These are phyloP conservation scores for Nephrotoma appendiculata DNA, from an alignment of 2,888 invertebrate species.

Conservation along the genomic window DNA sequence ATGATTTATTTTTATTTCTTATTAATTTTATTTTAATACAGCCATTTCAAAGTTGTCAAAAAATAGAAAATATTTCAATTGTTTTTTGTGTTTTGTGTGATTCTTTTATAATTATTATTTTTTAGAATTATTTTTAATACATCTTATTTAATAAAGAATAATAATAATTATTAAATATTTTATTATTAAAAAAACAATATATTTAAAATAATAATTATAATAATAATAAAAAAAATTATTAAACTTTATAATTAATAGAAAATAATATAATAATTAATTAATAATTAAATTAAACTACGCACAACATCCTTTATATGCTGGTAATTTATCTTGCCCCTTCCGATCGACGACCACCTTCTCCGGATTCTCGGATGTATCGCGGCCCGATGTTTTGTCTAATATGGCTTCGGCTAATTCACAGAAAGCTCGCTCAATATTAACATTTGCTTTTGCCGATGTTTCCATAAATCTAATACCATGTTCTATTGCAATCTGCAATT, in stretches of 20 bases:
- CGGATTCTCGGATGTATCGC: conserved; percentile 62
- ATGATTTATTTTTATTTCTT: not conserved
- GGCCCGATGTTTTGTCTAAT: conserved; percentile 75
- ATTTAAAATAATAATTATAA: not conserved
- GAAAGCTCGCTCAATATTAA: conserved; percentile 93
- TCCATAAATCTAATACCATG: conserved; percentile 95
- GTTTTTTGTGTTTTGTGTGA: not conserved
- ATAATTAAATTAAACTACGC: conserved; percentile 21
- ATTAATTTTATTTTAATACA: not conserved
- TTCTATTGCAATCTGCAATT: conserved; percentile 75
- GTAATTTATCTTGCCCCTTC: conserved; percentile 35
- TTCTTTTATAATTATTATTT: not conserved
- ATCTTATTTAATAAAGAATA: not conserved
- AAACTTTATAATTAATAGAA: not conserved
- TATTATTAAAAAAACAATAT: not conserved
- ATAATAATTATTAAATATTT: conserved; percentile 1
- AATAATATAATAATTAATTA: conserved; percentile 5
- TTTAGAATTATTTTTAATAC: not conserved
- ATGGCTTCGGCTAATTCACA: conserved; percentile 89
- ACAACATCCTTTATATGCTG: conserved; percentile 32
- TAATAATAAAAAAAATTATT: not conserved
- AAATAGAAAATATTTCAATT: not conserved
- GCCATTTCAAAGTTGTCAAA: not conserved
- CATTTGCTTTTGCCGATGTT: conserved; percentile 93
- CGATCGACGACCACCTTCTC: conserved; percentile 60